These are phyloP conservation scores for Himalopsyche phryganea DNA, from an alignment of 1,140 invertebrate species.

Conservation along the genomic window DNA sequence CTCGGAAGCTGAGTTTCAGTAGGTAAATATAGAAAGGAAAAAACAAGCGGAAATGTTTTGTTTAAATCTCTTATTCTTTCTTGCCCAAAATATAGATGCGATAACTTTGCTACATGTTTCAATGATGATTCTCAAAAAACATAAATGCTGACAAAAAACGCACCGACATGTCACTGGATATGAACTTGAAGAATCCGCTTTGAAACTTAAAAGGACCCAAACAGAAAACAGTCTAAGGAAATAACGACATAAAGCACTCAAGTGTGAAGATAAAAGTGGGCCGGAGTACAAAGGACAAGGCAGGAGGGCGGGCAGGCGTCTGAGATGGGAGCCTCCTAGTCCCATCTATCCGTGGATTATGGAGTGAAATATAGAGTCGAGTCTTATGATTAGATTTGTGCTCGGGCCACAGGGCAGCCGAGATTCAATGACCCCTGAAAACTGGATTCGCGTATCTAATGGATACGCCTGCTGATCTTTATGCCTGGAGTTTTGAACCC, in stretches of 20 bases:
- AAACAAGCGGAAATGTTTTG: too few relatives aligned
- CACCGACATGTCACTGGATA: background rate
- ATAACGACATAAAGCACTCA: conserved; percentile 26
- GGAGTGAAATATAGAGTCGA: conserved; percentile 27
- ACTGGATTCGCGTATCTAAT: conserved; percentile 25
- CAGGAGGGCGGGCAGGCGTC: background rate
- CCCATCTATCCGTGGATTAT: conserved; percentile 30
- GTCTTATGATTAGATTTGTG: conserved; percentile 32
- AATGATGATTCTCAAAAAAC: too few relatives aligned
- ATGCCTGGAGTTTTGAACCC: conserved; percentile 8
- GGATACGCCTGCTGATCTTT: conserved; percentile 19
- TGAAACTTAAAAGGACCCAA: conserved; percentile 16
- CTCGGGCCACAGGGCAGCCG: conserved; percentile 26
- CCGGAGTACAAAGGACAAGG: conserved; percentile 12
- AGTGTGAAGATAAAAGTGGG: conserved; percentile 34
- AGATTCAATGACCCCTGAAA: conserved; percentile 33
- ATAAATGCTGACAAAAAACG: too few relatives aligned
- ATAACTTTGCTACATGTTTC: too few relatives aligned
- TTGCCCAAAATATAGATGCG: too few relatives aligned
- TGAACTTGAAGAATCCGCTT: conserved; percentile 11
- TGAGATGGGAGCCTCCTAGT: background rate
- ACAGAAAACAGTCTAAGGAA: conserved; percentile 13
- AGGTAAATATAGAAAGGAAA: too few relatives aligned
- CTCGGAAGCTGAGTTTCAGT: too few relatives aligned
- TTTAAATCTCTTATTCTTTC: too few relatives aligned